Base-by-base conservation (phyloP, 2,797 vertebrate genomes). In the Scyliorhinus canicula region DNA sequence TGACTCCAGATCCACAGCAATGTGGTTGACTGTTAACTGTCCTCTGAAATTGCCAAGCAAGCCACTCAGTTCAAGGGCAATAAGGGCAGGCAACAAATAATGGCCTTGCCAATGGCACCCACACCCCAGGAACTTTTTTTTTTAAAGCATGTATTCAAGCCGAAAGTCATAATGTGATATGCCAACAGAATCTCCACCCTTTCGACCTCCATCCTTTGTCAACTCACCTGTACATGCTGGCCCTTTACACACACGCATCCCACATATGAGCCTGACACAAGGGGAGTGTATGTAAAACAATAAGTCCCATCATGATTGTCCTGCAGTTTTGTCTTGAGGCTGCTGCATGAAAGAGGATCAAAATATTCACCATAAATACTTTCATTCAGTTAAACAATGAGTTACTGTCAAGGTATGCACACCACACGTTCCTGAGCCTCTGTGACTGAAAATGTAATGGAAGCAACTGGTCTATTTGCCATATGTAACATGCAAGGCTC, bases 301-400 rank as follows among this genome's bases (percentile, higher is more conserved):
- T 98, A 99, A 0, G 98, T 98, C 0, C 98, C 98, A 3, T 99
- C 97, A 8, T 95, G 95, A 85, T 98, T 98, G 96, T 99, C 98
- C 16, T 96, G 96, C 85, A 99, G 97, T 0, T 96, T 95, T 0
- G 98, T 95, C 96, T 97, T 97, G 95, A 98, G 95, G 0, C 96
- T 95, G 96, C 98, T 99, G 95, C 14, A 50, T 69, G 69, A 95
- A 3, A 94, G 16, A 71, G 24, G 65, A 47, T 19, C 63, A 35
- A 44, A 35, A 47, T 69, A 40, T 94, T 88, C 85, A 88, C 12
- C 24, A 21, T 12, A 85, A n/a, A n/a, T 8, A 21, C 4, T 88
- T 88, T 57, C 52, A 57, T 57, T 57, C 52, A 57, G 28, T 88
- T 35, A n/a, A 88, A 52, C 50, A 86, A 86, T 86, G 9, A 28